Base-by-base conservation (phyloP, 2,113 vertebrate species). In the Poeciliopsis occidentalis region DNA sequence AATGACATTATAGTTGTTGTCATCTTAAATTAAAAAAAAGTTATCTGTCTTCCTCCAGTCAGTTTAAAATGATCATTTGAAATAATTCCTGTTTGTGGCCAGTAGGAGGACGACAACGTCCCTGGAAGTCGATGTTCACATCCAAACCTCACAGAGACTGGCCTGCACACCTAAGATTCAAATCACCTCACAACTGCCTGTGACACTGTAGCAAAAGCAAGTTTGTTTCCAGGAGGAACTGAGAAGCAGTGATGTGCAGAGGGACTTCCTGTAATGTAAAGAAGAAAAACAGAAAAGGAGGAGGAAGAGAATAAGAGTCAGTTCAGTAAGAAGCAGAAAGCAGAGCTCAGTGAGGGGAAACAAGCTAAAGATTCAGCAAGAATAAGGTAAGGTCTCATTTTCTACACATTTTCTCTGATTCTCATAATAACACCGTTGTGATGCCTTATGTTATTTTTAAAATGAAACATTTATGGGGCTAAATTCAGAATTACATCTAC, bases 241-340 rank as follows among this genome's bases (percentile, higher is more conserved):
- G 27, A 41, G 13, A 32, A 3, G 4, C 67, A 78, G 26, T n/a
- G 31, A 75, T 19, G 51, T 67, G 57, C 0, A 71, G 22, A 69
- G 8, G 57, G 34, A 64, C 66, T 82, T 86, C 79, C 73, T 81
- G 81, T 26, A 63, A 84, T 26, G 31, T 37, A 44, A 79, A 81
- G 44, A 64, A 6, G 24, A 12, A 74, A 79, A 51, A 76, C n/a
- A 67, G 8, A 80, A 67, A 44, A 76, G 57, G 30, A 80, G 15
- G 61, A 82, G 61, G 65, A 73, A 75, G 65, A 4, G 31, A 17
- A 41, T 13, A 44, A 30, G 63, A 73, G 64, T 71, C 57, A 47
- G 67, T 51, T 67, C 31, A 70, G 30, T 41, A 15, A 15, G 54
- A 79, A 39, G 10, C 10, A 5, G 19, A 32, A 8, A 22, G 69